Evolutionary conservation across 2,888 invertebrate species (phyloP), one percentile per base, ranked within the genome.

Genomic region (Cryptocheilus praepositus): DNA sequence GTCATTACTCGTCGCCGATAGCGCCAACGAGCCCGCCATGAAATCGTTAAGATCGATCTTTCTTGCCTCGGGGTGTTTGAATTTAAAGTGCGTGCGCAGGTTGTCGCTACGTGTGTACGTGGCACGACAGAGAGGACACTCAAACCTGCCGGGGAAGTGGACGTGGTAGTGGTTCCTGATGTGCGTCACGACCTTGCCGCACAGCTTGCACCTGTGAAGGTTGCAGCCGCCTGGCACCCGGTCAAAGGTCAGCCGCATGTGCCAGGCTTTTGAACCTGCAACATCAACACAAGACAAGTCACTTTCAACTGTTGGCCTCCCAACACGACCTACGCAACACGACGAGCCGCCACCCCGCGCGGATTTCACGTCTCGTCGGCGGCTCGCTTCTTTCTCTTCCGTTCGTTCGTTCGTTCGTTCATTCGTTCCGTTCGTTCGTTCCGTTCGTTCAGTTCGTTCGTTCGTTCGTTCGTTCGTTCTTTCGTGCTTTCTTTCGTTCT

Each of bases 221-320:
- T 96, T 96, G 90, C 95, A 94, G 92, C 95, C 95, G 91, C 95
- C 95, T 91, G 95, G 95, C 92, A 95, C 93, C 89, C 95, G 95
- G 93, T 96, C 96, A 93, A 95, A 96, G 91, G 95, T 95, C 91
- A 95, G 94, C 92, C 95, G 95, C 95, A 95, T 95, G 92, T 95
- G 95, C 95, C 95, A 95, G 93, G 95, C 95, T 94, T 95, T 95
- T 90, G 95, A 95, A 94, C 95, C 96, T 95, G 94, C 92, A 94
- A 94, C 91, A 91, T 92, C 91, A 91, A 90, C 90, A 89, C 90
- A 89, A 89, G 88, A 88, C 88, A 88, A 88, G 88, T 88, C 88
- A 88, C 88, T 88, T 78, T 78, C 86, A 88, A 85, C 86, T 87
- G 85, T 83, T 86, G 83, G 70, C 82, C 84, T 82, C 81, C 83